Evolutionary conservation across 2,113 vertebrate species (phyloP).

Genomic region (Thermophis baileyi): DNA sequence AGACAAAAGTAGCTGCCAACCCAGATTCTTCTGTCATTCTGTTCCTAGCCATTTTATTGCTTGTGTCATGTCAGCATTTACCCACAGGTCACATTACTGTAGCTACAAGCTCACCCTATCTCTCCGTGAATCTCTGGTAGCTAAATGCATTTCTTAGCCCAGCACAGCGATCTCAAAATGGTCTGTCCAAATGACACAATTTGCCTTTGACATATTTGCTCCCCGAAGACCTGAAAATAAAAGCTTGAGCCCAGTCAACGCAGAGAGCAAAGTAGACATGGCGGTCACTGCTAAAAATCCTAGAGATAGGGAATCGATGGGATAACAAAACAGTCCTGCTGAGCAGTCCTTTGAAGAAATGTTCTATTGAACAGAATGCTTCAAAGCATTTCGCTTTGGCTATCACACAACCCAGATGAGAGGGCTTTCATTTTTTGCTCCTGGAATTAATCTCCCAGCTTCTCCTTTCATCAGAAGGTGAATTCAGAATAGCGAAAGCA

Average conservation of each 20-base stretch:
- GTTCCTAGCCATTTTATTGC: slow-evolving; percentile 44
- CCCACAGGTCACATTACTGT: slow-evolving; percentile 46
- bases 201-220: slow-evolving; percentile 18
- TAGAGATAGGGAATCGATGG: slow-evolving; percentile 18
- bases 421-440: slow-evolving; percentile 35
- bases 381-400: slow-evolving; percentile 23
- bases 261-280: background rate
- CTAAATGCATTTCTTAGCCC: slow-evolving; percentile 45
- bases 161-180: slow-evolving; percentile 45
- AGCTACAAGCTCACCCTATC: slow-evolving; percentile 36
- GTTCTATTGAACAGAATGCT: slow-evolving; percentile 5
- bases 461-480: background rate
- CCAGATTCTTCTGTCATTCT: slow-evolving; percentile 39
- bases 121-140: slow-evolving; percentile 32
- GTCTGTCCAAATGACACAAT: slow-evolving; percentile 34
- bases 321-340: slow-evolving; percentile 27
- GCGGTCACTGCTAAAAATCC: slow-evolving; percentile 35
- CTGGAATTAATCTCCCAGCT: slow-evolving; percentile 6
- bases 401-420: slow-evolving; percentile 32
- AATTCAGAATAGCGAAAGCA: background rate
- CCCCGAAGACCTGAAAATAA: slow-evolving; percentile 28
- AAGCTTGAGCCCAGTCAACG: slow-evolving; percentile 10
- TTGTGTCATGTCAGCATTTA: slow-evolving; percentile 58
- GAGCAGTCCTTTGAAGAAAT: slow-evolving; percentile 41
- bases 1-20: slow-evolving; percentile 29